Conservation (phyloP, 2,888 invertebrate genomes). For the Celastrina argiolus region DNA sequence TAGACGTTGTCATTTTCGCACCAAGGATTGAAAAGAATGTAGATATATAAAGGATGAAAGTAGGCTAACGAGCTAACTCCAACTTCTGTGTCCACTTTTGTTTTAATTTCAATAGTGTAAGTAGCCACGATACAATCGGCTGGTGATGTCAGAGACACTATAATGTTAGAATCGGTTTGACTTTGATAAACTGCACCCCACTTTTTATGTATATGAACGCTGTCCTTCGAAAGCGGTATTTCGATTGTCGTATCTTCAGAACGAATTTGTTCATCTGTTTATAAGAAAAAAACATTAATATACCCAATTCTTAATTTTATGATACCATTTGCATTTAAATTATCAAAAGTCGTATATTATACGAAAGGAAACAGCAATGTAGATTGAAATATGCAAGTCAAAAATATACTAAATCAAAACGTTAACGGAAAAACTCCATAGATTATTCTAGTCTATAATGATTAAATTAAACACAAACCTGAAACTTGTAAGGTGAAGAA, state of each 20-base stretch:
- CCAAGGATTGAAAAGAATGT: constrained; percentile 94
- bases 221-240: neutral
- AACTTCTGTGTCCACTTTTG: neutral
- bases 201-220: neutral
- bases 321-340: no score
- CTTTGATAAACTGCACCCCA: neutral
- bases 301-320: no score
- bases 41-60: constrained; percentile 85
- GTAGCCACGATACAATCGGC: constrained; percentile 7
- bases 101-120: neutral
- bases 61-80: constrained; percentile 56
- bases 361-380: no score
- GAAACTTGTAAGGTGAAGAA: neutral
- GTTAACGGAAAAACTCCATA: no score
- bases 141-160: neutral
- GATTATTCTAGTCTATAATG: no score
- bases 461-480: neutral
- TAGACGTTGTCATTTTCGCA: constrained; percentile 82
- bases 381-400: no score
- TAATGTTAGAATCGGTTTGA: neutral
- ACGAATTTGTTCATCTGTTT: neutral
- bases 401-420: no score
- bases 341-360: no score
- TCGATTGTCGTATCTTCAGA: neutral
- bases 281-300: neutral